These are phyloP conservation scores for Apostichopus japonicus DNA, from an alignment of 35 echinoderm and acorn worm genomes.

Conservation along the genomic window DNA sequence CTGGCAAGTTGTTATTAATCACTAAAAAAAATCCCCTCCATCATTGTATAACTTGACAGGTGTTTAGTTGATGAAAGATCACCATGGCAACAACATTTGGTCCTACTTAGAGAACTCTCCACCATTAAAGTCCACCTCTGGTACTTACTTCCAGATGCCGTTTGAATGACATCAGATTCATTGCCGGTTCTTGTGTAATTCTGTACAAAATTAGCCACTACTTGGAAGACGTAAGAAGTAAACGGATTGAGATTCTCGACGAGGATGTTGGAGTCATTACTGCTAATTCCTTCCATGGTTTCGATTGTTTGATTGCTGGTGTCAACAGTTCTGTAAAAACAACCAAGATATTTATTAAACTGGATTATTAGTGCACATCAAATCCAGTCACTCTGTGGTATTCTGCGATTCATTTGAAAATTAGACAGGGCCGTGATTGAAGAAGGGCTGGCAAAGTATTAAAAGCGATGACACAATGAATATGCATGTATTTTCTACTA, in stretches of 20 bases:
- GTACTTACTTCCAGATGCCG: conserved; percentile 53
- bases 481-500: too few species aligned
- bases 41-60: too few species aligned
- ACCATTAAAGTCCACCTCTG: neutral
- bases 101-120: neutral
- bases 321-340: neutral
- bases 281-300: neutral
- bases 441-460: too few species aligned
- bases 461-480: too few species aligned
- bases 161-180: neutral
- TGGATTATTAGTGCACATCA: too few species aligned
- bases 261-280: neutral
- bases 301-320: neutral
- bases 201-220: conserved; percentile 45
- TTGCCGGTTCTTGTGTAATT: conserved; percentile 40
- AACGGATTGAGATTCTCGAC: neutral
- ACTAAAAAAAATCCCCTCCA: too few species aligned
- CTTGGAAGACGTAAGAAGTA: conserved; percentile 54
- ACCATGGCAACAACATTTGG: neutral
- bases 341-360: neutral
- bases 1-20: too few species aligned
- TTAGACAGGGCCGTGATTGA: too few species aligned
- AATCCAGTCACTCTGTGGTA: too few species aligned
- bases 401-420: too few species aligned
- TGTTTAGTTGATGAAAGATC: neutral